Base-by-base conservation (phyloP, 1,140 invertebrate genomes). In the Bombus superbus region DNA sequence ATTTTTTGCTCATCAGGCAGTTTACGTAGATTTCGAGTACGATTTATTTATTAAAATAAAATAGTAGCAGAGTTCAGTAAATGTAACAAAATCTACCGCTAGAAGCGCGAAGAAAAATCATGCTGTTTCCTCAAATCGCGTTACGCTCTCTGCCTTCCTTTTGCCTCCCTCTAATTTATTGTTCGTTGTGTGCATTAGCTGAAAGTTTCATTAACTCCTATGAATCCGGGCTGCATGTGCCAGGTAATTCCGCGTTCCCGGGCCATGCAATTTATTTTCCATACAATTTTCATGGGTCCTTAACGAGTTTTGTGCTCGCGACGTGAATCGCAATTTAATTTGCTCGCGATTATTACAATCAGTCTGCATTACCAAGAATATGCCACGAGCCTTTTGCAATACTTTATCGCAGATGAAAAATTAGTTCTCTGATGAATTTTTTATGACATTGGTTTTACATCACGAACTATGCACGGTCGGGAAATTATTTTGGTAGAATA, bases 271-370 rank as follows among this genome's bases (percentile, higher is more conserved):
- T 92, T 92, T 90, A 92, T 91, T 91, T 88, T 88, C 89, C 83
- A 83, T 87, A 83, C 89, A 92, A 90, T 92, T 92, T 92, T 92
- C 91, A 90, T 89, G 85, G 85, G 81, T 87, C 83, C 91, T 92
- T 92, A 92, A 92, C 91, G 89, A 92, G 91, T 86, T 91, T 81
- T 81, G 69, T 69, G 77, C 57, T 47, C 69, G 83, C 57, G 68
- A 81, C 78, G 78, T 81, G 79, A 74, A 85, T 81, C 77, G 76
- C 68, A 81, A 85, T 81, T 85, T 81, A 73, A 85, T 84, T 84
- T 79, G 75, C 44, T 79, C 42, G 38, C 75, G 76, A 84, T 84
- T 84, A 79, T 79, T 79, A 71, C 76, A 59, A 71, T 75, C 73
- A 53, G 44, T 9, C 32, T 28, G 47, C 32, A 28, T 75, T 57